Base-by-base conservation (phyloP, 2,113 vertebrate species). In the Sitta europaea region DNA sequence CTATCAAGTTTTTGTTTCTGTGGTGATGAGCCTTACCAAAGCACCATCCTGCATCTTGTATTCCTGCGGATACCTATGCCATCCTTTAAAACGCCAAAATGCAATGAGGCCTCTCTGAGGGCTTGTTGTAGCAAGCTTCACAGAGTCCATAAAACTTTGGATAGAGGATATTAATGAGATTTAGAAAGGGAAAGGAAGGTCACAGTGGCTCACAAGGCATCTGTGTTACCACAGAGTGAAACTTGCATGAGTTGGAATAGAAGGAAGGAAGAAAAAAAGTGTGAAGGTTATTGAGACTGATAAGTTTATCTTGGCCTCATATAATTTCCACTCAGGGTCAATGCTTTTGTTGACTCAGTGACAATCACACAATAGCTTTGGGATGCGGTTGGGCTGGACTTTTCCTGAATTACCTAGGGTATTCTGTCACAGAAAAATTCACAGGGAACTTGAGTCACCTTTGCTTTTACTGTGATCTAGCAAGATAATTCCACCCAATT, bases 311-410 rank as follows among this genome's bases (percentile, higher is more conserved):
- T 96, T 95, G 96, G 78, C 94, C 50, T 14, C 2, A 2, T 74
- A 72, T n/a, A 92, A 73, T 90, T 93, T 88, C 53, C 72, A 97
- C 47, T 96, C 94, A 88, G 89, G 71, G 92, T 97, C 95, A 96
- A 91, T 33, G 88, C 96, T 96, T 96, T 96, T 94, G 83, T 90
- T 97, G 94, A 96, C 74, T 97, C 97, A 97, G 91, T 86, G 43
- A 78, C 78, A 70, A 38, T 94, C 95, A 94, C 78, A 96, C 92
- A 98, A 92, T 94, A 90, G 73, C 48, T 1, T 4, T 67, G 73
- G 70, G 87, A 96, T 92, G 68, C 1, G 0, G 53, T 23, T 84
- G 87, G 92, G 91, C 63, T 77, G 76, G 91, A 86, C 85, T 92
- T 93, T 92, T 95, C 92, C 95, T 96, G 94, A 94, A 94, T 96